Conservation (phyloP, 2,113 vertebrate species). For the Meriones unguiculatus region DNA sequence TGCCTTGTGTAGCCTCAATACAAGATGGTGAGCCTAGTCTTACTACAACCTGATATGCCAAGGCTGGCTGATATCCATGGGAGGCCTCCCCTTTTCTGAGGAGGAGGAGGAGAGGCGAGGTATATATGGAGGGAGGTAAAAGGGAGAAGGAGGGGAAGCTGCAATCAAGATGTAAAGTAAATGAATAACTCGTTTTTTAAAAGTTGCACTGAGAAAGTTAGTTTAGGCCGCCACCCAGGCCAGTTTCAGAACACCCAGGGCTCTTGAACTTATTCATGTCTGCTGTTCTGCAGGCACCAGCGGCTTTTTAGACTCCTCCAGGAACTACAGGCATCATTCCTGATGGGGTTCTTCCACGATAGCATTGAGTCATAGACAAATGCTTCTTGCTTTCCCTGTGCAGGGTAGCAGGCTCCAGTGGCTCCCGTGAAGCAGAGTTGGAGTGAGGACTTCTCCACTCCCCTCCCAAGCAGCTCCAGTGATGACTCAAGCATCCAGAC, state of each 20-base stretch:
- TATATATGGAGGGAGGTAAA: background rate
- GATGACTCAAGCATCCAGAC: background rate
- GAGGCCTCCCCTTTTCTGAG: background rate
- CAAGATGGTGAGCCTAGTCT: background rate
- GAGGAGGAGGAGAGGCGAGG: background rate
- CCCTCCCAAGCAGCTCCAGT: background rate
- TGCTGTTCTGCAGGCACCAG: background rate
- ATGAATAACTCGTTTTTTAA: background rate
- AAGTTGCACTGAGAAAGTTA: background rate
- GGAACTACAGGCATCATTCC: background rate
- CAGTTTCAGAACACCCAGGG: background rate
- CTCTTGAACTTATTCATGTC: background rate
- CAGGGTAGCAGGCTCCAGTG: background rate
- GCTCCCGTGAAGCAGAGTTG: background rate
- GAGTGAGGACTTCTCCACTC: background rate
- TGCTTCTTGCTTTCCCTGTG: background rate
- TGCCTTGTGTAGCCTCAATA: background rate
- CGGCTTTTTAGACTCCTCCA: background rate
- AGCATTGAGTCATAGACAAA: rapidly evolving
- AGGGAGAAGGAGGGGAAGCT: background rate
- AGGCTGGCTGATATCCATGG: background rate
- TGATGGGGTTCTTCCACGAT: background rate
- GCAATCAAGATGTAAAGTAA: background rate
- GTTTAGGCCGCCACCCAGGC: background rate
- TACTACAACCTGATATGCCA: background rate